Base-by-base conservation (phyloP, 2,888 invertebrate genomes). In the Stenurella melanura region DNA sequence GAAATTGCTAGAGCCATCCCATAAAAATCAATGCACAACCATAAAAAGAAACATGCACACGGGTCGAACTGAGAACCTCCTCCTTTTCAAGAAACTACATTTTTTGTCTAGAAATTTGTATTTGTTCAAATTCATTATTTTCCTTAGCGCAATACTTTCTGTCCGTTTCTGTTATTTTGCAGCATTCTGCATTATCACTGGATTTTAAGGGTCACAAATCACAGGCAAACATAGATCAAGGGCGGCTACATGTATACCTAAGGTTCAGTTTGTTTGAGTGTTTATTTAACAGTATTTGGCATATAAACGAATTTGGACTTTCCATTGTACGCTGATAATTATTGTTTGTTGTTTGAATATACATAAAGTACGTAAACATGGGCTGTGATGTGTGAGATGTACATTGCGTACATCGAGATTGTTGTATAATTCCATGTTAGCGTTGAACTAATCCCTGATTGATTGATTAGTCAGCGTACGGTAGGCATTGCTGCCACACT, bases 151-250 rank as follows among this genome's bases (percentile, higher is more conserved):
- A 42, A 15, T 1, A n/a, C n/a, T n/a, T 1, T 50, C 6, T 15
- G n/a, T n/a, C 6, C 50, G n/a, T n/a, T 17, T 2, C 50, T 50
- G 50, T 26, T 0, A 60, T 12, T n/a, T 10, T 21, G n/a, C 26
- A 21, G 11, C 26, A 26, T 60, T 6, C 26, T 17, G 34, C 30
- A 61, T 34, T 30, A 61, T 30, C 21, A 72, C 61, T 30, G 54
- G 73, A 18, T 61, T 67, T 67, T 21, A 57, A 15, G 63, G 63
- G 67, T 73, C 63, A 73, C 4, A 17, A 50, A 73, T 73, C 26
- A 50, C 12, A 60, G 54, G 56, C n/a, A 73, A 42, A 50, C 30
- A 50, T 18, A 57, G 71, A 58, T 71, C 71, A 71, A 60, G 71
- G 58, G 71, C 72, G 63, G 63, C 26, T 72, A 63, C 38, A 19